Conservation (phyloP, 2,888 invertebrate species). For the Carterocephalus palaemon region DNA sequence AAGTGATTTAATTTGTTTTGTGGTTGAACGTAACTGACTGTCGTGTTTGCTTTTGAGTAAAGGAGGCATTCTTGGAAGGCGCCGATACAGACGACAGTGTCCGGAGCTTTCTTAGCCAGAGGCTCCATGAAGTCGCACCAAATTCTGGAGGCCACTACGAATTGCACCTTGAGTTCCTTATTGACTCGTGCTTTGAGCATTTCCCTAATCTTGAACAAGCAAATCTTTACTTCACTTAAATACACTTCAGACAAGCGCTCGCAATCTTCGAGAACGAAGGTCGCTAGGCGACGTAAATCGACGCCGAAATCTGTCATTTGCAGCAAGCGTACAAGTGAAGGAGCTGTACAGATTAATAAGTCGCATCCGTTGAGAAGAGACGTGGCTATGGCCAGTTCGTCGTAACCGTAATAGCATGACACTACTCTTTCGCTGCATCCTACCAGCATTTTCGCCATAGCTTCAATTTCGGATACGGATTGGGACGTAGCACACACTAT, state of each 20-base stretch:
- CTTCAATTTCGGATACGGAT: slow-evolving; percentile 72
- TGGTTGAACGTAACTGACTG: slow-evolving; percentile 54
- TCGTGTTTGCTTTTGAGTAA: slow-evolving; percentile 78
- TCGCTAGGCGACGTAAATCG: slow-evolving; percentile 80
- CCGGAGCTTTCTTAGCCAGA: slow-evolving; percentile 74
- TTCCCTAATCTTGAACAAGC: slow-evolving; percentile 61
- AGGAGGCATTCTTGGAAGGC: slow-evolving; percentile 87
- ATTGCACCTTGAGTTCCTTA: slow-evolving; percentile 74
- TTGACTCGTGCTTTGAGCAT: slow-evolving; percentile 61
- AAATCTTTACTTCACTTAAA: slow-evolving; percentile 58
- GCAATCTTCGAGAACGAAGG: slow-evolving; percentile 84
- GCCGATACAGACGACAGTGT: slow-evolving; percentile 83
- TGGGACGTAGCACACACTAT: slow-evolving; percentile 82
- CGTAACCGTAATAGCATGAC: slow-evolving; percentile 65
- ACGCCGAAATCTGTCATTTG: slow-evolving; percentile 60
- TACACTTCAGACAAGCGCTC: slow-evolving; percentile 81
- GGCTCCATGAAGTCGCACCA: slow-evolving; percentile 82
- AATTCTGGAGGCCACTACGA: slow-evolving; percentile 78
- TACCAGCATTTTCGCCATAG: slow-evolving; percentile 61
- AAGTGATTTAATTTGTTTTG: slow-evolving; percentile 64
- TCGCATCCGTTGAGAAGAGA: slow-evolving; percentile 83
- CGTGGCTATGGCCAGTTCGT: slow-evolving; percentile 52
- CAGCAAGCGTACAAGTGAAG: slow-evolving; percentile 70
- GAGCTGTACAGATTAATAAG: slow-evolving; percentile 84
- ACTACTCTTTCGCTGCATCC: slow-evolving; percentile 50